Conservation (phyloP, 2,888 invertebrate species). For the Drymonia ruficornis region DNA sequence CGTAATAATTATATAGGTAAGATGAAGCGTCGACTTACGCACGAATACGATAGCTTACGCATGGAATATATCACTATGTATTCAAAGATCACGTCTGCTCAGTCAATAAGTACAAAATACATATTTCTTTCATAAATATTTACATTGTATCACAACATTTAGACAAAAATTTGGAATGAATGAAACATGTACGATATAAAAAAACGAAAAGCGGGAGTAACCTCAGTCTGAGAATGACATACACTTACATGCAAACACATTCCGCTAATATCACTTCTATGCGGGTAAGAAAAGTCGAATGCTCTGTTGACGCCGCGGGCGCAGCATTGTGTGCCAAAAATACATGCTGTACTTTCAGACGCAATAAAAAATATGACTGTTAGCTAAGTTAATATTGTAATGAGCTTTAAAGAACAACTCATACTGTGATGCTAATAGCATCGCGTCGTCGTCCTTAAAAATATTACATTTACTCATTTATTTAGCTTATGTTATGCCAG, state of each 20-base stretch:
- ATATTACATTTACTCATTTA: not conserved
- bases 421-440: too few species aligned
- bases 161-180: constrained; percentile 67
- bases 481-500: constrained; percentile 6
- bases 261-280: constrained; percentile 28
- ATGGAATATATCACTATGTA: constrained; percentile 32
- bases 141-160: constrained; percentile 65
- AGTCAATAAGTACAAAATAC: constrained; percentile 76
- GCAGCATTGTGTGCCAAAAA: constrained; percentile 19
- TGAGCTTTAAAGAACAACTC: too few species aligned
- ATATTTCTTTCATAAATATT: constrained; percentile 54
- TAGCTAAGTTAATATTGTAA: too few species aligned
- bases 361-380: too few species aligned
- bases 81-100: constrained; percentile 38
- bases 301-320: constrained; percentile 16
- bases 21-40: constrained; percentile 36
- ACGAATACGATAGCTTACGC: constrained; percentile 30
- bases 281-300: constrained; percentile 23
- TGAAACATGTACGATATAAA: constrained; percentile 50
- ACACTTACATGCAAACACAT: constrained; percentile 40
- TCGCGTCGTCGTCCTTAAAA: too few species aligned
- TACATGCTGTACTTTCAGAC: not conserved
- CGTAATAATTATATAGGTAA: constrained; percentile 30
- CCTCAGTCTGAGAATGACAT: constrained; percentile 51
- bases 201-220: constrained; percentile 31